Base-by-base conservation (phyloP, 2,888 invertebrate genomes). In the Erebia epiphron region DNA sequence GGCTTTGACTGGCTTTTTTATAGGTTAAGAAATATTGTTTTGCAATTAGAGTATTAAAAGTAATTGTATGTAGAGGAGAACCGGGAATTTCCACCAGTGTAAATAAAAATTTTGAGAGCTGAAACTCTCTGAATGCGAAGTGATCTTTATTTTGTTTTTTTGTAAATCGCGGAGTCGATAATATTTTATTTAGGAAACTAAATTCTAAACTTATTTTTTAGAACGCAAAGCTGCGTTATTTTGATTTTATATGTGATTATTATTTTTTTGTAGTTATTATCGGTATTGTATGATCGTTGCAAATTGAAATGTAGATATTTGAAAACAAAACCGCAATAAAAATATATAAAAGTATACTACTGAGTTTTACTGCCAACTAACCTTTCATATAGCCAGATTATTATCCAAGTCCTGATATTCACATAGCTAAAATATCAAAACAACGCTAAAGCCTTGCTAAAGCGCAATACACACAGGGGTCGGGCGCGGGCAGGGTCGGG, bases 1-100 rank as follows among this genome's bases (percentile, higher is more conserved):
- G 86, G 88, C 91, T 90, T 90, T 83, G 89, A 90, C 90, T 90
- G 89, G 91, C 92, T 90, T 89, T 86, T 86, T 87, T 82, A 83
- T 90, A 90, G 86, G 81, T 67, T 86, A 86, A 86, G 85, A 85
- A 76, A 80, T 83, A 83, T 85, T 85, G 79, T 81, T 84, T 86
- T 84, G 82, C 50, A 74, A 68, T 72, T 78, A 78, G 75, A 68
- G 46, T 77, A 72, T 73, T 72, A 52, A 16, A 18, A 54, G 2
- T n/a, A 9, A 73, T 70, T 71, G 67, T 76, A 75, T 63, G 69
- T 70, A 73, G 58, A 50, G 62, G 69, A 67, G 68, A 75, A 71
- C 64, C 43, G 56, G 72, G 62, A 73, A 73, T 75, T 75, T 76
- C 72, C 74, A 69, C 71, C 60, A 67, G 62, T 78, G 74, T 78